Evolutionary conservation across 2,888 invertebrate species (phyloP), one percentile per base, ranked within the genome.

Genomic region (Thecophora atra): DNA sequence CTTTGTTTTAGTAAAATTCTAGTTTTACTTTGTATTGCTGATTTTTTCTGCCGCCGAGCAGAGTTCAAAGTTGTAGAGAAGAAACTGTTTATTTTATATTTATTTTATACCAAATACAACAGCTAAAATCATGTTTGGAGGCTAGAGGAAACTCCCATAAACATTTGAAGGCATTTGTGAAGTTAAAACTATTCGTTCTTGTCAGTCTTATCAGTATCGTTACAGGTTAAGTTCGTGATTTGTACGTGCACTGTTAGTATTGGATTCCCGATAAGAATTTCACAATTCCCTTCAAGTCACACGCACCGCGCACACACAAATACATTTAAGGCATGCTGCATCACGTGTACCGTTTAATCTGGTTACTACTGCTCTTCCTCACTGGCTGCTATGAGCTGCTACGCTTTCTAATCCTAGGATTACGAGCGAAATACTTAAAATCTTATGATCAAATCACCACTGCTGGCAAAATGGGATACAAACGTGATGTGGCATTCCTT

Each of bases 401-500:
- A 21, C 15, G 77, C 15, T 78, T 77, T 71, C 71, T 74, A 15
- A 70, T 79, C 17, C 76, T 79, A 67, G 78, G 78, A 17, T 58
- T 84, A 30, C 79, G 82, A 74, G 79, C 83, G 54, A 65, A 81
- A 60, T 76, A 74, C 24, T 44, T 70, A 37, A 77, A 78, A 84
- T 85, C 84, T 85, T 85, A 84, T 85, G 85, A 85, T 80, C 76
- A 75, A 17, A 51, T 73, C 26, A 70, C 21, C 13, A 77, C 78
- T n/a, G 73, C 75, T 65, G 54, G 26, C 69, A 70, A 75, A 63
- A 73, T 78, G 75, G 78, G 76, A 73, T 77, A 77, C 70, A 76
- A 78, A 89, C 75, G 79, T 89, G 85, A 96, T 64, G 76, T 78
- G 3, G 90, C 78, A 91, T 91, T 84, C 93, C 93, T 84, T 26